Evolutionary conservation across 2,797 vertebrate genomes (phyloP).

Genomic region (Melanotaenia trifasciata): DNA sequence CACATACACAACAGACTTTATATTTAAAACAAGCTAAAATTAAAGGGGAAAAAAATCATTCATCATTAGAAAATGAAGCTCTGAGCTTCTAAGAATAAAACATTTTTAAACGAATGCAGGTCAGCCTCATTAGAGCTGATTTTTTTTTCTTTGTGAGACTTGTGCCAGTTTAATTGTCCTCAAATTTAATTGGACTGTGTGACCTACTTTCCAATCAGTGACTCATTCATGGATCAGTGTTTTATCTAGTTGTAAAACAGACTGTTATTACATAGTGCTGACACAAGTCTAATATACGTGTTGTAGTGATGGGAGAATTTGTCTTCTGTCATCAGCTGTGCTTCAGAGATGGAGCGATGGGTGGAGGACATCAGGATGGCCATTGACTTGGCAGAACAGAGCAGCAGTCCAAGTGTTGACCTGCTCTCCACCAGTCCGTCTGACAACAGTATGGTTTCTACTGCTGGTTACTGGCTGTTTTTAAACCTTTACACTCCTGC

Average conservation of each 20-base stretch:
- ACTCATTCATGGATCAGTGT: slow-evolving; percentile 7
- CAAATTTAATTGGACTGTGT: slow-evolving; percentile 12
- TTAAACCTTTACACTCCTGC: background rate
- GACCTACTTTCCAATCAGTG: slow-evolving; percentile 35
- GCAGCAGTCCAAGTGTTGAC: slow-evolving; percentile 82
- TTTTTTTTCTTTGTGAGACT: background rate
- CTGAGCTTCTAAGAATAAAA: background rate
- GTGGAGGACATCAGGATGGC: slow-evolving; percentile 96
- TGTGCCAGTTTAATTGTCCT: background rate
- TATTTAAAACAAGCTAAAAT: background rate
- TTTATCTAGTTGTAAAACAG: slow-evolving; percentile 4
- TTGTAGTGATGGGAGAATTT: background rate
- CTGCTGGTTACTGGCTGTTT: background rate
- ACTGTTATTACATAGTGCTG: too few species aligned
- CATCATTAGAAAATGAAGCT: background rate
- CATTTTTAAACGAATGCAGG: background rate
- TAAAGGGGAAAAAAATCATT: background rate
- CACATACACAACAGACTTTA: background rate
- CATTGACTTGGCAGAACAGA: slow-evolving; percentile 93
- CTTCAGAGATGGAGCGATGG: slow-evolving; percentile 94
- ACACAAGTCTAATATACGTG: background rate
- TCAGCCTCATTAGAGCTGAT: background rate
- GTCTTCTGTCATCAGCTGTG: slow-evolving; percentile 79
- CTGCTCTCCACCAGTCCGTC: slow-evolving; percentile 86
- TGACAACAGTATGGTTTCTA: slow-evolving; percentile 87